Conservation (phyloP, 1,140 invertebrate species). For the Solen grandis region DNA sequence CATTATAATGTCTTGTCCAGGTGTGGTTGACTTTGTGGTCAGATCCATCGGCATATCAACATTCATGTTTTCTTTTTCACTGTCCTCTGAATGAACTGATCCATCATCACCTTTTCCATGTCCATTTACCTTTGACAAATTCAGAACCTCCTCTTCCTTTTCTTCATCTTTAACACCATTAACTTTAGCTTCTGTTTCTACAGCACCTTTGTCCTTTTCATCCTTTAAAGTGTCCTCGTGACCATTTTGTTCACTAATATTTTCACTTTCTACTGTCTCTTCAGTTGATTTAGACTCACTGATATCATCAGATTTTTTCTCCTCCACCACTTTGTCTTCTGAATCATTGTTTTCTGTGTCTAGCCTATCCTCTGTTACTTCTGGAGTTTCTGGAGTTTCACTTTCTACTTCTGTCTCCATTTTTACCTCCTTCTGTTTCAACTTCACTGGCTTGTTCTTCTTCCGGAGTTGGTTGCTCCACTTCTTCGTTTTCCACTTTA, state of each 20-base stretch:
- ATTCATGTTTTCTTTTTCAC: constrained; percentile 67
- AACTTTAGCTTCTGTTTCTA: not conserved
- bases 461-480: no score
- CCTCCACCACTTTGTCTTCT: constrained; percentile 12
- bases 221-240: not conserved
- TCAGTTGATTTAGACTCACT: constrained; percentile 19
- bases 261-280: constrained; percentile 4
- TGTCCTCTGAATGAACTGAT: constrained; percentile 64
- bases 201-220: constrained; percentile 2
- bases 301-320: not conserved
- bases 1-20: constrained; percentile 63
- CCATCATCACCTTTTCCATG: constrained; percentile 48
- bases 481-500: not conserved
- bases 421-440: not conserved
- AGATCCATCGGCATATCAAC: constrained; percentile 71
- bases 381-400: not conserved
- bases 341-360: not conserved
- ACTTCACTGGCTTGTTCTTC: not conserved
- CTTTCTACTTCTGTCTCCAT: not conserved
- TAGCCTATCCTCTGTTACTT: not conserved
- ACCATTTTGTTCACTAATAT: constrained; percentile 4
- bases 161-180: constrained; percentile 31
- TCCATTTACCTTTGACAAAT: constrained; percentile 10
- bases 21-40: constrained; percentile 63
- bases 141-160: constrained; percentile 1